Conservation (phyloP, 35 echinoderm and acorn worm genomes). For the Eucidaris tribuloides region DNA sequence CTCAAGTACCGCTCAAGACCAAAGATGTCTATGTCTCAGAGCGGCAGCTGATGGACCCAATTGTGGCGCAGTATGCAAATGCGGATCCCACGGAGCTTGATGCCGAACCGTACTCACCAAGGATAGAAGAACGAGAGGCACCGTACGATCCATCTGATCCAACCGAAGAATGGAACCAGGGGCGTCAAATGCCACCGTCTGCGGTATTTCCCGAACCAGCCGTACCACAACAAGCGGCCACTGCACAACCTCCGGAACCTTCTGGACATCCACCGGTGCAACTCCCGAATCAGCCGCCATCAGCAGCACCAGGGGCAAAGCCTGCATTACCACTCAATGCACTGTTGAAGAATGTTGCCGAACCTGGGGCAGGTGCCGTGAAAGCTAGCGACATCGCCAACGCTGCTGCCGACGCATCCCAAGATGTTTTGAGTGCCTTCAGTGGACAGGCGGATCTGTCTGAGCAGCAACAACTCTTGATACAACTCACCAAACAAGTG, state of each 20-base stretch:
- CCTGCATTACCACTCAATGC: not conserved
- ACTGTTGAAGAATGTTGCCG: not conserved
- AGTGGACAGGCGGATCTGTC: conserved; percentile 59
- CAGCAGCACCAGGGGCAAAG: not conserved
- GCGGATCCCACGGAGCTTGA: conserved; percentile 64
- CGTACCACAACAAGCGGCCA: too few species aligned
- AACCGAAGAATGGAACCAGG: conserved; percentile 47
- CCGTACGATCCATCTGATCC: conserved; percentile 94
- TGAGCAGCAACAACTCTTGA: conserved; percentile 86
- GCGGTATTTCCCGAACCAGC: conserved; percentile 3
- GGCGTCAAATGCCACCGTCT: not conserved
- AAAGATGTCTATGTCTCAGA: conserved; percentile 32
- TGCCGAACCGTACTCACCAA: conserved; percentile 86
- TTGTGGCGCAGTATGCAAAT: conserved; percentile 86
- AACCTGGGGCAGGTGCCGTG: not conserved
- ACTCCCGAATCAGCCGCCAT: not conserved
- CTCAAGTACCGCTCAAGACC: not conserved
- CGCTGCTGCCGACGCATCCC: conserved; percentile 66
- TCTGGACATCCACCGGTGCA: too few species aligned
- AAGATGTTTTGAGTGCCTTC: conserved; percentile 74
- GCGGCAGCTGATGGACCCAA: conserved; percentile 70
- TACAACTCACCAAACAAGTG: conserved; percentile 84
- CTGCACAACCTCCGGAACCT: too few species aligned
- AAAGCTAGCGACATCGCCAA: conserved; percentile 69
- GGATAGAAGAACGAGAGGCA: conserved; percentile 71